Evolutionary conservation across 2,888 invertebrate genomes (phyloP).

Genomic region (Molanna angustata): DNA sequence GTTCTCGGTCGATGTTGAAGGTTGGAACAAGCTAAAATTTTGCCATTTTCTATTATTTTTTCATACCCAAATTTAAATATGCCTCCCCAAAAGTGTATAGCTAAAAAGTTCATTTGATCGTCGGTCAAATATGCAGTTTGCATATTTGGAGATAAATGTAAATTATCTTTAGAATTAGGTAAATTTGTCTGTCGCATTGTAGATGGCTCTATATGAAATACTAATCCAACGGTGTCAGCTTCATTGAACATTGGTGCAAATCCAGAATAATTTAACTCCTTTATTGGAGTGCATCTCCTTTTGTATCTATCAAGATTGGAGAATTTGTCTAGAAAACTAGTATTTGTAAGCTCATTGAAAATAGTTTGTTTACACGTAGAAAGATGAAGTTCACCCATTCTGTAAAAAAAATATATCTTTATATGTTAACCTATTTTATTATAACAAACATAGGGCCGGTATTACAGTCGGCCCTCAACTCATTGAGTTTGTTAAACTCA

Average conservation of each 20-base stretch:
- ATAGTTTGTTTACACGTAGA: conserved; percentile 53
- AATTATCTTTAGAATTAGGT: conserved; percentile 33
- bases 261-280: conserved; percentile 41
- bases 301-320: conserved; percentile 36
- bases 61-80: conserved; percentile 50
- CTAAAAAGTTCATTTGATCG: conserved; percentile 50
- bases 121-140: conserved; percentile 63
- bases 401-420: conserved; percentile 41
- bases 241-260: conserved; percentile 59
- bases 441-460: too few species aligned
- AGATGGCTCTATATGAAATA: conserved; percentile 56
- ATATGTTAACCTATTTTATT: too few species aligned
- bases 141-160: conserved; percentile 30
- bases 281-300: conserved; percentile 50
- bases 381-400: conserved; percentile 55
- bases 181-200: conserved; percentile 40
- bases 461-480: too few species aligned
- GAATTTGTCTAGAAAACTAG: conserved; percentile 12
- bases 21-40: conserved; percentile 60
- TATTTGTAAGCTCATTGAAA: conserved; percentile 43
- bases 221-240: conserved; percentile 70
- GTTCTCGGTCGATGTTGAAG: conserved; percentile 57
- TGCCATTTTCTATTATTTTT: conserved; percentile 57
- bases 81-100: conserved; percentile 57
- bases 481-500: too few species aligned